Percentiles rank a stretch among this genome's conserved stretches.
Evolutionary conservation across 2,113 vertebrate genomes (phyloP).

Genomic region (Peucedramus taeniatus): DNA sequence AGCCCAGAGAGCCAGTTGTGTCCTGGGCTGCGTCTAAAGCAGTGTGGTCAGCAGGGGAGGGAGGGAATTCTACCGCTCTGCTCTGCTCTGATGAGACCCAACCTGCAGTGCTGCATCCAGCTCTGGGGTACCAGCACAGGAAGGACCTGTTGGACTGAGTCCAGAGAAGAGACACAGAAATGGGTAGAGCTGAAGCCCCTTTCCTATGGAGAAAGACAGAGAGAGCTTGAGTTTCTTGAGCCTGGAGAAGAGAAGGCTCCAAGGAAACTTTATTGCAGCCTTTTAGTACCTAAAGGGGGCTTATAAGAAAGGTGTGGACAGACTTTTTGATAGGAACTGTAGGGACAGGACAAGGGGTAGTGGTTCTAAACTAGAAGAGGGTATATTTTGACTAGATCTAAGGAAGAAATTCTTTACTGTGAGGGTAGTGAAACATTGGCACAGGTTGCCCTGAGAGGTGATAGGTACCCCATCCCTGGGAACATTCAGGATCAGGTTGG

Average conservation of each 20-base stretch:
- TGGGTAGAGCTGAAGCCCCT: neutral
- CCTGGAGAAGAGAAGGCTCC: neutral
- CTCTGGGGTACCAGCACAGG: neutral
- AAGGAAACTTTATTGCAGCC: neutral
- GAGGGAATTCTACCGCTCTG: neutral
- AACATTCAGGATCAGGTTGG: neutral
- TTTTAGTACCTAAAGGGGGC: neutral
- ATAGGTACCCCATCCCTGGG: neutral
- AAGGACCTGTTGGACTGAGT: neutral
- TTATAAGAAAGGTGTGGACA: neutral
- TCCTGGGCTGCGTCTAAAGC: neutral
- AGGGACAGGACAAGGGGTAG: neutral
- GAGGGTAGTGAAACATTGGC: neutral
- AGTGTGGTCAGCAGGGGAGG: accelerated
- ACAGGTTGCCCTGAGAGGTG: neutral
- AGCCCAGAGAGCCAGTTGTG: accelerated
- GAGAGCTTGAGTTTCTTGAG: neutral
- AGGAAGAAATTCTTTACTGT: neutral
- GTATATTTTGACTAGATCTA: neutral
- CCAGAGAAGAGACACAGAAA: neutral
- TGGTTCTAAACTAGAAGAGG: neutral
- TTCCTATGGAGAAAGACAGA: neutral
- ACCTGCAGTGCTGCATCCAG: neutral
- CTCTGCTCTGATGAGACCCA: neutral
- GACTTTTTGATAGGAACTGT: neutral